A percentile compares a stretch with the other conserved stretches of the same genome.
Conservation (phyloP, 2,797 vertebrate genomes). For the Lophotriccus pileatus region DNA sequence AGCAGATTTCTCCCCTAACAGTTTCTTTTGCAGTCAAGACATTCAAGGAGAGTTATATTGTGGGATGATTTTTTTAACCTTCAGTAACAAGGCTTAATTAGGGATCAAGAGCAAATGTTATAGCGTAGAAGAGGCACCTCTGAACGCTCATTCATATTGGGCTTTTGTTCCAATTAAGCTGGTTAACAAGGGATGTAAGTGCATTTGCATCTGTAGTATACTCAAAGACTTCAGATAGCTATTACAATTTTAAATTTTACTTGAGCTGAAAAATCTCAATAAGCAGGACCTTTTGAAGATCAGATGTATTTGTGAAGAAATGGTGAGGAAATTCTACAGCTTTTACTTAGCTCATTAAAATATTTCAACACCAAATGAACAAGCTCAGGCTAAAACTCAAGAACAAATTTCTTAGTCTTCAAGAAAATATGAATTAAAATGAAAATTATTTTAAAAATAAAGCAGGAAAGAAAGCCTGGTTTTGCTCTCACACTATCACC, state of each 20-base stretch:
- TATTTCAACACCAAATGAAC: background rate
- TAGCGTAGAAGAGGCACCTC: slow-evolving; percentile 30
- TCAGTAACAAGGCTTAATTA: slow-evolving; percentile 53
- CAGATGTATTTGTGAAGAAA: slow-evolving; percentile 34
- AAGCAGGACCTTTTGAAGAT: slow-evolving; percentile 53
- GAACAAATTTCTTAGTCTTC: background rate
- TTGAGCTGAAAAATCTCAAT: slow-evolving; percentile 37
- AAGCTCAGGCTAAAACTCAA: background rate
- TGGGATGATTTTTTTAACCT: slow-evolving; percentile 47
- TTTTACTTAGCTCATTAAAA: slow-evolving; percentile 4
- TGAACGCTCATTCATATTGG: background rate
- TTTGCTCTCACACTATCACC: background rate
- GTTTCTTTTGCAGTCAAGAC: slow-evolving; percentile 11
- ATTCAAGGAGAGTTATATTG: slow-evolving; percentile 31
- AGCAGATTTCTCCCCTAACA: background rate
- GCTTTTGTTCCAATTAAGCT: slow-evolving; percentile 60
- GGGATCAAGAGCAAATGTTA: slow-evolving; percentile 57
- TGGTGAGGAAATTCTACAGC: slow-evolving; percentile 24
- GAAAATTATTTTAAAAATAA: background rate
- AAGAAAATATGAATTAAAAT: background rate
- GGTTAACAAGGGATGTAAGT: slow-evolving; percentile 45
- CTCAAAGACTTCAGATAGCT: slow-evolving; percentile 45
- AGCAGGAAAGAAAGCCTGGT: background rate
- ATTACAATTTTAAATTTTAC: slow-evolving; percentile 64
- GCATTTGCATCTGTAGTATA: slow-evolving; percentile 11